Base-by-base conservation (phyloP, 2,113 vertebrate genomes). In the Carollia perspicillata region DNA sequence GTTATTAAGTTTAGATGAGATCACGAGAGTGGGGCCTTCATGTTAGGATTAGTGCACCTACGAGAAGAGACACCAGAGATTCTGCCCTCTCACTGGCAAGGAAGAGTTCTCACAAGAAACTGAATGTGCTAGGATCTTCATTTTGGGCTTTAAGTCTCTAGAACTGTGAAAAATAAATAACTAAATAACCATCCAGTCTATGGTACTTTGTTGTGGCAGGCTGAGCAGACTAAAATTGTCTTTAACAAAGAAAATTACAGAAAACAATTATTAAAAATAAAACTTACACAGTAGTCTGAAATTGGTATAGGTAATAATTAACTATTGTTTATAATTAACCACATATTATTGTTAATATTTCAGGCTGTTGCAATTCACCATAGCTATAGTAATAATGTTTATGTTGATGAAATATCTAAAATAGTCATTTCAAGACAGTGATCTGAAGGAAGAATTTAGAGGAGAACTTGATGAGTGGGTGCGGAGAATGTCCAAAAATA, bases 201-300 rank as follows among this genome's bases (percentile, higher is more conserved):
- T 22, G 13, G 23, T 63, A 63, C 49, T 95, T 92, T 84, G 42
- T 88, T 79, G 65, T 23, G 12, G n/a, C n/a, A 95, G 20, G 22
- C 80, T 74, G 23, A 91, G 12, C 30, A 63, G 44, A 72, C 28
- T 72, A 65, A 69, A 10, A 33, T 33, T 79, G n/a, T 37, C 33
- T 77, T 93, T 72, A 95, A 53, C 78, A 84, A 90, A 88, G 12
- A 93, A 95, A 94, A 91, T 69, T 84, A 23, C 55, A 87, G 78
- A 81, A 85, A 89, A 40, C 26, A 84, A 37, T 69, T 42, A 58
- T 94, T 89, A 23, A 74, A 93, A 65, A 81, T 72, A 42, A 89
- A 66, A 20, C 16, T 12, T 84, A 40, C 28, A 51, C 12, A 63
- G 51, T 72, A 66, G 68, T 84, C 83, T 53, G 42, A 84, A 89